Percentiles rank a stretch among this genome's conserved stretches.
Conservation (phyloP, 2,797 vertebrate species). For the Tympanoctomys barrerae region DNA sequence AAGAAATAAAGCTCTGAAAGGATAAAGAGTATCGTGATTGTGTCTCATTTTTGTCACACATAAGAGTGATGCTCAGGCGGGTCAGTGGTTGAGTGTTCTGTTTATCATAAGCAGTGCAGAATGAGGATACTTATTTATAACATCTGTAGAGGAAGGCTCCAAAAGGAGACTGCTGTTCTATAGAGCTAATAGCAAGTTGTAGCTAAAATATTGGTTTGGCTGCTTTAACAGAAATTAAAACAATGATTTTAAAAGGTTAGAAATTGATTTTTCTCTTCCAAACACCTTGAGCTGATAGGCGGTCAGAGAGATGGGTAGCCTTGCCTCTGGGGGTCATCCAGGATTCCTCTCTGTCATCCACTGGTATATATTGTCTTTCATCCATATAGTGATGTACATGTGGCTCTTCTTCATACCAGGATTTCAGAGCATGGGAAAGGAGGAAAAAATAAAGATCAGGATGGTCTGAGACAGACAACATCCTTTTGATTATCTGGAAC, state of each 20-base stretch:
- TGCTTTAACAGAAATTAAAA: slow-evolving; percentile 1
- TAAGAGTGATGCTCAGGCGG: background rate
- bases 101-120: background rate
- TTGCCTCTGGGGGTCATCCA: background rate
- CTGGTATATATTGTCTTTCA: background rate
- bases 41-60: background rate
- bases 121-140: background rate
- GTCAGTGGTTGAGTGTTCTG: background rate
- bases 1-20: background rate
- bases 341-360: background rate
- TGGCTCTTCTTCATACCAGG: background rate
- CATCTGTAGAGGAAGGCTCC: background rate
- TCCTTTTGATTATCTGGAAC: background rate
- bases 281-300: background rate
- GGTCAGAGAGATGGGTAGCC: background rate
- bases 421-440: background rate
- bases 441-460: background rate
- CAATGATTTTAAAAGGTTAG: background rate
- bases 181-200: background rate
- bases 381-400: background rate
- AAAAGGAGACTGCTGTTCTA: background rate
- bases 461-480: background rate
- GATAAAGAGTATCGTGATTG: background rate
- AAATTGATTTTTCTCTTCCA: slow-evolving; percentile 3
- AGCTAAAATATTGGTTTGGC: background rate